These are phyloP conservation scores for Phorcus lineatus DNA, from an alignment of 2,888 invertebrate genomes.

Conservation along the genomic window DNA sequence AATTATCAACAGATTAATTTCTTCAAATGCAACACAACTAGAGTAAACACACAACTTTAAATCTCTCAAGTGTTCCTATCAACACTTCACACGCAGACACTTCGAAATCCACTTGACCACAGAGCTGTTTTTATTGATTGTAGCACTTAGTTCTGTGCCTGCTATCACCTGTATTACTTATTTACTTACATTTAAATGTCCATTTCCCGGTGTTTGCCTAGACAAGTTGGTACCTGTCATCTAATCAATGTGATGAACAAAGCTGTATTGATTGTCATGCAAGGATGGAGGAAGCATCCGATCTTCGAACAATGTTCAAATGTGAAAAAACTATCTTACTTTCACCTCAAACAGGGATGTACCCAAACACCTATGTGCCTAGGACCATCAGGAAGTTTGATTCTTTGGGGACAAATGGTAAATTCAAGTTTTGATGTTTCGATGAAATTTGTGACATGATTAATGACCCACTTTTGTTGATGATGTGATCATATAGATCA, in stretches of 20 bases:
- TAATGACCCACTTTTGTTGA: too few relatives aligned
- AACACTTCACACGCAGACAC: too few relatives aligned
- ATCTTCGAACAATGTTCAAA: not conserved
- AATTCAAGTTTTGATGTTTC: not conserved
- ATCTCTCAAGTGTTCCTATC: too few relatives aligned
- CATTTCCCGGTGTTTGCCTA: not conserved
- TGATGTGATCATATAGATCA: too few relatives aligned
- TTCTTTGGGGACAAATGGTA: not conserved
- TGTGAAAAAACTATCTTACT: slow-evolving; percentile 4
- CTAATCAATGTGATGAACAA: not conserved
- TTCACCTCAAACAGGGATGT: not conserved
- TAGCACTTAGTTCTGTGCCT: not conserved
- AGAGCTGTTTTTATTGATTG: too few relatives aligned
- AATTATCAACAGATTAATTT: too few relatives aligned
- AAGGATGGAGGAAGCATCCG: not conserved
- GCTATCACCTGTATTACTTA: not conserved
- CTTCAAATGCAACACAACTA: too few relatives aligned
- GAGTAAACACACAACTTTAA: too few relatives aligned
- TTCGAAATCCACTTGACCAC: too few relatives aligned
- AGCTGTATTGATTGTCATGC: not conserved
- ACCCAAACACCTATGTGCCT: not conserved
- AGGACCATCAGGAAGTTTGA: not conserved
- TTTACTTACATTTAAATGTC: not conserved
- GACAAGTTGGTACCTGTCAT: not conserved
- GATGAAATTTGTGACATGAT: not conserved